Evolutionary conservation across 2,113 vertebrate genomes (phyloP).

Genomic region (Tragelaphus buxtoni): DNA sequence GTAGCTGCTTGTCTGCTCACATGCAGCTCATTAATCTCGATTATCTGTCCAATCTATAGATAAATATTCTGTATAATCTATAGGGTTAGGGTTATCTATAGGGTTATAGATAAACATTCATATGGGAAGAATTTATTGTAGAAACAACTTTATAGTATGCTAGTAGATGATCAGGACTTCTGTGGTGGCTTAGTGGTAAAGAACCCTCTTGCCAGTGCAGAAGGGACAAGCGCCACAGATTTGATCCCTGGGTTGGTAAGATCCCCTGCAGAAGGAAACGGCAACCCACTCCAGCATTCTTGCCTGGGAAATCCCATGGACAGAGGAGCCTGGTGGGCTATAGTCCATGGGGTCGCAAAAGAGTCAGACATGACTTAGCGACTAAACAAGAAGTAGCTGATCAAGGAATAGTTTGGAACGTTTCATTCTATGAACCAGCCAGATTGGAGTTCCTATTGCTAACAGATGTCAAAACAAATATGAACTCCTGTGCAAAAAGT

Average conservation of each 20-base stretch:
- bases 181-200: background rate
- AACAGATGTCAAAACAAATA: background rate
- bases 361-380: background rate
- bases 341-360: background rate
- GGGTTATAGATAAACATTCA: background rate
- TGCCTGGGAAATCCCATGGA: background rate
- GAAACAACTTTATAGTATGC: background rate
- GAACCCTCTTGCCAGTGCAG: background rate
- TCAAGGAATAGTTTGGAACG: background rate
- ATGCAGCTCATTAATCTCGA: background rate
- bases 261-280: background rate
- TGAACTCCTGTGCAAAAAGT: background rate
- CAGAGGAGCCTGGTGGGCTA: background rate
- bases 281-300: background rate
- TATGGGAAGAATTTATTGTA: background rate
- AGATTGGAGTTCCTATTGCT: background rate
- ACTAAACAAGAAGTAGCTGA: background rate
- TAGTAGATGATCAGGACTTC: background rate
- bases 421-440: background rate
- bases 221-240: background rate
- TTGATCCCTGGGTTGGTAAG: background rate
- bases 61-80: background rate
- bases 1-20: background rate
- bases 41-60: background rate
- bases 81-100: background rate